These are phyloP conservation scores for Crypturellus tataupa DNA, from an alignment of 2,797 vertebrate genomes.

Conservation along the genomic window DNA sequence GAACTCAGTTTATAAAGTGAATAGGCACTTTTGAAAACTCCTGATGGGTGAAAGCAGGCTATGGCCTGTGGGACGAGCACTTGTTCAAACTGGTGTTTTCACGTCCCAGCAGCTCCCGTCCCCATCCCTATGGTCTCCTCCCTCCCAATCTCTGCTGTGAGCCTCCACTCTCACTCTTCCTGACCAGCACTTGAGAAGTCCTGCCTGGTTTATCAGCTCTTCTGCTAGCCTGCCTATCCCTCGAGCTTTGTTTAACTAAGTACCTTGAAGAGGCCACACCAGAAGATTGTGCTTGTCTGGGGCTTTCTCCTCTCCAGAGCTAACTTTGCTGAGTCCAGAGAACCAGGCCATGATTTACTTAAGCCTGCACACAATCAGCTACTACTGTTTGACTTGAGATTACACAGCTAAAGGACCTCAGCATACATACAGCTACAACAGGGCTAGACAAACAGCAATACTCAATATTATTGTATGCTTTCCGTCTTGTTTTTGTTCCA, in stretches of 20 bases:
- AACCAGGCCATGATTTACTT: not conserved
- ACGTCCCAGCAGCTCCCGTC: not conserved
- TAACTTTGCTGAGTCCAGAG: not conserved
- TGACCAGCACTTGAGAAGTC: not conserved
- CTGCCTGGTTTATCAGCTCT: not conserved
- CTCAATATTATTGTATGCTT: not conserved
- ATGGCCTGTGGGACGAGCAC: not conserved
- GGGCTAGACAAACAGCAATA: constrained; percentile 24
- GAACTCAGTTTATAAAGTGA: not conserved
- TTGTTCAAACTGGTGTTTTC: not conserved
- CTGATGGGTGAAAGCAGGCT: not conserved
- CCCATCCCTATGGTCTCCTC: not conserved
- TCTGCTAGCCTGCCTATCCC: not conserved
- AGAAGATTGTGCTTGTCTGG: not conserved
- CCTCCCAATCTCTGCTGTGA: not conserved
- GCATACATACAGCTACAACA: not conserved
- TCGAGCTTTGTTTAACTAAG: not conserved
- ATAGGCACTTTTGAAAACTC: not conserved
- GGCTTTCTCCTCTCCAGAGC: constrained; percentile 25
- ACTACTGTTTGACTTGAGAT: constrained; percentile 15
- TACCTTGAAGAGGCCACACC: constrained; percentile 10
- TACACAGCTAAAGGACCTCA: not conserved
- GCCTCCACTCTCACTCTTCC: not conserved
- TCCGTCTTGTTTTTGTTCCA: not conserved
- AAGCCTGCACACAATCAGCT: constrained; percentile 26